Percentiles rank a stretch among this genome's conserved stretches.
These are phyloP conservation scores for Probosciger aterrimus DNA, from an alignment of 2,113 vertebrate genomes.

Conservation along the genomic window DNA sequence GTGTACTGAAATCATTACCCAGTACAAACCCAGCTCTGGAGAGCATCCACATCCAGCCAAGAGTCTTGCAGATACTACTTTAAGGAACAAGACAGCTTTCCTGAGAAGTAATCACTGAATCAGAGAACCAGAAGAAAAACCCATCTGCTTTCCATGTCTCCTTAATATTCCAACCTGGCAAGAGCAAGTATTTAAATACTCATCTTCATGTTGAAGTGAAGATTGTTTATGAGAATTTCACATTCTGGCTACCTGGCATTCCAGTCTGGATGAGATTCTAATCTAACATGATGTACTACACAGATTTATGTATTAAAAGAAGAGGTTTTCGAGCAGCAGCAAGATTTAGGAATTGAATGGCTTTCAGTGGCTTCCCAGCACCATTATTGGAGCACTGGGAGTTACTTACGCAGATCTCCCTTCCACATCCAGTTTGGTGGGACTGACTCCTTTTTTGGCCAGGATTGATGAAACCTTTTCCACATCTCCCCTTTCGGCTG, in stretches of 20 bases:
- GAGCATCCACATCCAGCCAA: not conserved
- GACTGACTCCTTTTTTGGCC: conserved; percentile 89
- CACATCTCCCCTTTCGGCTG: conserved; percentile 92
- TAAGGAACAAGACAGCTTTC: not conserved
- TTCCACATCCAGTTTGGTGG: conserved; percentile 92
- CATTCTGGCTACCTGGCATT: not conserved
- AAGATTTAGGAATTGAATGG: not conserved
- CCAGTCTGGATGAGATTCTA: too few relatives aligned
- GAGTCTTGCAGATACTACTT: not conserved
- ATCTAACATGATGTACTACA: fast-evolving
- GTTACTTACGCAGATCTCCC: conserved; percentile 94
- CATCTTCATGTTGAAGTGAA: not conserved
- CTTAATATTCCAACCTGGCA: not conserved
- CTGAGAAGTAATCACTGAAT: not conserved
- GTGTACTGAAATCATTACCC: too few relatives aligned
- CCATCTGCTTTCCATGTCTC: not conserved
- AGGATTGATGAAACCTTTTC: conserved; percentile 92
- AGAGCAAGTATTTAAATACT: not conserved
- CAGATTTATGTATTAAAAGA: fast-evolving
- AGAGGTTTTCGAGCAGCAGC: not conserved
- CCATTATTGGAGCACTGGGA: fast-evolving
- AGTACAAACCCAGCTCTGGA: not conserved
- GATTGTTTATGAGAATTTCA: not conserved
- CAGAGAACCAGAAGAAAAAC: not conserved
- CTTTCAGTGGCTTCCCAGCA: not conserved